Base-by-base conservation (phyloP, 2,113 vertebrate genomes). In the Chloropsis hardwickii region DNA sequence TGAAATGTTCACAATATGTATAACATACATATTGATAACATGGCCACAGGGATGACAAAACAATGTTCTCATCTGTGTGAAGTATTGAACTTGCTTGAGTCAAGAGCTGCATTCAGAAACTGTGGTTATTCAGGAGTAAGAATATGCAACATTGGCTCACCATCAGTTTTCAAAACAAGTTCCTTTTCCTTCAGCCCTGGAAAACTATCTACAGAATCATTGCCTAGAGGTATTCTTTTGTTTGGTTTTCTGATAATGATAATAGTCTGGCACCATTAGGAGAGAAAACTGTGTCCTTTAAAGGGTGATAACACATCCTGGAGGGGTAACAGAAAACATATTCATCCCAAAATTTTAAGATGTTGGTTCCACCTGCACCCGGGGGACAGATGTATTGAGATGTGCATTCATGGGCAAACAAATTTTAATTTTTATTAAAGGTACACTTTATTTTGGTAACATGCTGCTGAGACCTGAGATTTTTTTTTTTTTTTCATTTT, bases 101-200 rank as follows among this genome's bases (percentile, higher is more conserved):
- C 66, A 45, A 91, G 70, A 80, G 4, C 29, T 65, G 25, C 44
- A 47, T 81, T 73, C 40, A 81, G 39, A 88, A 76, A 44, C 27
- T 58, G 39, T 37, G 15, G 25, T 74, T 91, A 80, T 56, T 87
- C 44, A 60, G 42, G 71, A 77, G 35, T 18, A 84, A 56, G 15
- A 71, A 57, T n/a, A 91, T 21, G 11, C 44, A 90, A 57, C 25
- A 57, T 60, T 83, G 92, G 21, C 14, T 70, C 67, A 31, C 39
- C 39, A 83, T 76, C 57, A 73, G 45, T 78, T 91, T 95, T 89
- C 62, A 61, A 57, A 94, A 87, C n/a, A 89, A 91, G 44, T 73
- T 40, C 0, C 1, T 79, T 92, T 93, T 78, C 28, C 51, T 82
- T 79, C 80, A 76, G 29, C 3, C 3, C 25, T 76, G 57, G 61